A percentile compares a stretch with the other conserved stretches of the same genome.
phyloP scores from a whole-genome alignment of 1,140 invertebrate species.

The Cotesia vestalis region DNA sequence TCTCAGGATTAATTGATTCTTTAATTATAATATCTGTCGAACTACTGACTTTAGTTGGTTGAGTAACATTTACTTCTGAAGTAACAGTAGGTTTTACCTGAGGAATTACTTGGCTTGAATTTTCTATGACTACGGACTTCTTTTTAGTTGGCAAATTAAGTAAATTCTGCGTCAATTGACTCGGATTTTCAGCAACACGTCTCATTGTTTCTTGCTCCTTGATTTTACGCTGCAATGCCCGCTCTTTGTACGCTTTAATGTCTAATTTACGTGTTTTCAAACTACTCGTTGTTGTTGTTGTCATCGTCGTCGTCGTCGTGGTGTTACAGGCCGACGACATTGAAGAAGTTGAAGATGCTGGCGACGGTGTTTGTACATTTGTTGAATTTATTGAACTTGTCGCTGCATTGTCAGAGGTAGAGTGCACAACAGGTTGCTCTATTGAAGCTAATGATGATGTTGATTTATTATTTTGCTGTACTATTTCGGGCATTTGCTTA shows the following conservation, averaged over 20 bases:
- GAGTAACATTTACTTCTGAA: background rate
- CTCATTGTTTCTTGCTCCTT: slow-evolving; percentile 44
- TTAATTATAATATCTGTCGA: background rate
- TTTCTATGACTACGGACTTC: slow-evolving; percentile 4
- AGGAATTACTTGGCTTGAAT: background rate
- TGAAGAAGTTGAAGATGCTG: background rate
- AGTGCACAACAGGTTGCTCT: background rate
- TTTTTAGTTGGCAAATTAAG: slow-evolving; percentile 44
- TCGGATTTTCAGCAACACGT: slow-evolving; percentile 45
- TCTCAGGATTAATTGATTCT: background rate
- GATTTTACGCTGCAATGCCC: slow-evolving; percentile 49
- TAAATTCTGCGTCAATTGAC: slow-evolving; percentile 47
- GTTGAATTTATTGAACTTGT: too few relatives aligned
- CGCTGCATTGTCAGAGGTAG: too few relatives aligned
- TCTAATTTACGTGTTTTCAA: slow-evolving; percentile 52
- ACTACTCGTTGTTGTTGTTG: background rate
- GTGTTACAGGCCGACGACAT: background rate
- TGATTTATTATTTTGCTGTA: background rate
- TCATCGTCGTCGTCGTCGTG: background rate
- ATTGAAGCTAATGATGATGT: background rate
- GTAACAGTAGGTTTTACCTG: background rate
- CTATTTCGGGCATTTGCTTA: slow-evolving; percentile 53
- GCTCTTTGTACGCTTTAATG: slow-evolving; percentile 58
- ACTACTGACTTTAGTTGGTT: background rate
- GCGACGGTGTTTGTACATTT: too few relatives aligned